Evolutionary conservation across 2,888 invertebrate species (phyloP), one percentile per base, ranked within the genome.

Genomic region (Electrophaes corylata): DNA sequence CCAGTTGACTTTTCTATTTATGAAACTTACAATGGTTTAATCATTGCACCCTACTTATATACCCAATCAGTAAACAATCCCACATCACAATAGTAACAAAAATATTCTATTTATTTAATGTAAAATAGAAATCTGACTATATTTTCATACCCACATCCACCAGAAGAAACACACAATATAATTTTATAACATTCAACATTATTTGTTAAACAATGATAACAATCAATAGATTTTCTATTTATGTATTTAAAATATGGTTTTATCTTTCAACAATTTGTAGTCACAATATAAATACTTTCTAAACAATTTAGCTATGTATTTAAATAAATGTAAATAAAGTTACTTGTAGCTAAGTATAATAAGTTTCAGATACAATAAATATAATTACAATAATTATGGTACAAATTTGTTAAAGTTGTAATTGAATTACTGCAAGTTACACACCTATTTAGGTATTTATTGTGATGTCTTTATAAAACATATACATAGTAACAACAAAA

Each of bases 121-220:
- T 87, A 90, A 90, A 90, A 90, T 90, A 91, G 84, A 88, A 81
- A 86, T 87, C 77, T 86, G 81, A 78, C 83, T 77, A 79, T 76
- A 78, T 62, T 81, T 76, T 76, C 76, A 76, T 82, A 81, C 79
- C 82, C 83, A 85, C 83, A 87, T 83, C 80, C 83, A 83, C 76
- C 70, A 76, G 83, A 86, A 84, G 83, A 86, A 86, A 87, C 87
- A 84, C 81, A 84, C 84, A 83, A 83, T 86, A 88, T 88, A 88
- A 86, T 86, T 88, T 87, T 87, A 87, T 86, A 84, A 86, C 87
- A 88, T 85, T 83, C 83, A 90, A 90, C 88, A 86, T 88, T 82
- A 84, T 82, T 84, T 87, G 82, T 84, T 84, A 88, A 87, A 88
- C 86, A 89, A 88, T 88, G 83, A 87, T 88, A 91, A 89, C 89